These are phyloP conservation scores for Sus scrofa DNA, from an alignment of 2,113 vertebrate genomes.

Conservation along the genomic window DNA sequence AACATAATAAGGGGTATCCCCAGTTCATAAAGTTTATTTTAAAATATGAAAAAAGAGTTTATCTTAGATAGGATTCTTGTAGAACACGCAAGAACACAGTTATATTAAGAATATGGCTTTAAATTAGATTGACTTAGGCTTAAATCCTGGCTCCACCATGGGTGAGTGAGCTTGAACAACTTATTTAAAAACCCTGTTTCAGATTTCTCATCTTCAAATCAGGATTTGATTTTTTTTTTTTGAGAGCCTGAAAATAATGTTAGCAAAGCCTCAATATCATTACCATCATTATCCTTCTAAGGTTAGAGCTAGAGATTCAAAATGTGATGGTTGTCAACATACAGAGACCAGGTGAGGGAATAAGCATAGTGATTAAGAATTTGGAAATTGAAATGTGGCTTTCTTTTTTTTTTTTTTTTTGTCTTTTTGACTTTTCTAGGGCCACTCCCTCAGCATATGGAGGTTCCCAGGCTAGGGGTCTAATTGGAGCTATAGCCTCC, in stretches of 20 bases:
- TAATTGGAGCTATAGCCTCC: too few species aligned
- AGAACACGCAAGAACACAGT: not conserved
- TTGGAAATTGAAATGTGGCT: not conserved
- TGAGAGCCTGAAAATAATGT: not conserved
- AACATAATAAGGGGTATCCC: not conserved
- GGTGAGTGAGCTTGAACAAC: not conserved
- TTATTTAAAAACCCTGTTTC: not conserved
- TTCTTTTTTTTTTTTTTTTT: too few species aligned
- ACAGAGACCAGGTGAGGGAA: not conserved
- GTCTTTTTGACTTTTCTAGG: too few species aligned
- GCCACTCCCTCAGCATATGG: too few species aligned
- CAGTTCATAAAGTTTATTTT: not conserved
- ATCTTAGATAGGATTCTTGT: not conserved
- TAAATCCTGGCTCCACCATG: not conserved
- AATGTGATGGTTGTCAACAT: not conserved
- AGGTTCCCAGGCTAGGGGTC: too few species aligned
- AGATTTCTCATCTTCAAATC: not conserved
- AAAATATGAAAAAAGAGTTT: not conserved
- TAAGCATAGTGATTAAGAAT: not conserved
- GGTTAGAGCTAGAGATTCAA: not conserved
- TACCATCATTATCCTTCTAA: not conserved
- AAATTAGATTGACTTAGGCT: not conserved
- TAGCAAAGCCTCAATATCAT: not conserved
- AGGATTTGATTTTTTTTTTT: not conserved
- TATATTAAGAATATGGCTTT: slow-evolving; percentile 12